Percentiles rank a stretch among this genome's conserved stretches.
phyloP scores from a whole-genome alignment of 2,113 vertebrate genomes.

The Arenaria interpres region DNA sequence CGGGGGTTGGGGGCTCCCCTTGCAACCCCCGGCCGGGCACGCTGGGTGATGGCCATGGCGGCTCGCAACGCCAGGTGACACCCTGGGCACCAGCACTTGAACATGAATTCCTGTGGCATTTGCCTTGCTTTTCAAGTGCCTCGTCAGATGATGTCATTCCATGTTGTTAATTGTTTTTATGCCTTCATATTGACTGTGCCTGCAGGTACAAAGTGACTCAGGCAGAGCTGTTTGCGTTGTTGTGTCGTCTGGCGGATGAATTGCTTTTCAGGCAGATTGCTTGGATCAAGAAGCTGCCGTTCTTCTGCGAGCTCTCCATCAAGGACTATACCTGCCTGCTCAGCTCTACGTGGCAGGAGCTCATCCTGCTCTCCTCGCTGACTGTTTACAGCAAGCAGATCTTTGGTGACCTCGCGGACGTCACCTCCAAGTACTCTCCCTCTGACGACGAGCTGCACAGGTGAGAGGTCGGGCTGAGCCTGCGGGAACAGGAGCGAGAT shows the following conservation, averaged over 20 bases:
- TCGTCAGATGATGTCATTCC: neutral
- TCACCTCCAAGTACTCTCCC: conserved; percentile 95
- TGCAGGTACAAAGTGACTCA: conserved; percentile 94
- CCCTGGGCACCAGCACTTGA: neutral
- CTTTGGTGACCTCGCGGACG: conserved; percentile 92
- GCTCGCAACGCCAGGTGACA: neutral
- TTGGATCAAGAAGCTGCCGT: conserved; percentile 99
- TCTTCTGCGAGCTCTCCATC: conserved; percentile 97
- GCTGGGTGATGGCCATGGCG: neutral
- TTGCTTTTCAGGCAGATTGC: conserved; percentile 97
- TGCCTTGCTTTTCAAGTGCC: neutral
- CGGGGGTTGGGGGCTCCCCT: fast-evolving
- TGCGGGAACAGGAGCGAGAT: fast-evolving
- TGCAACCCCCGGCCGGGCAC: fast-evolving
- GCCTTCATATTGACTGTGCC: neutral
- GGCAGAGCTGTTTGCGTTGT: conserved; percentile 94
- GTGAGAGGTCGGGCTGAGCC: conserved; percentile 70
- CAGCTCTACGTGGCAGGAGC: conserved; percentile 97
- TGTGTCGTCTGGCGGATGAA: conserved; percentile 96
- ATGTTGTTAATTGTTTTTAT: neutral
- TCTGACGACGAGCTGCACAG: conserved; percentile 94
- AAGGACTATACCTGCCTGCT: conserved; percentile 98
- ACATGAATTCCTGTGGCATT: neutral
- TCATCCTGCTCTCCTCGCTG: conserved; percentile 95
- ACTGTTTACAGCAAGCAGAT: conserved; percentile 97